Conservation (phyloP, 2,888 invertebrate genomes). For the Aproaerema taeniolella region DNA sequence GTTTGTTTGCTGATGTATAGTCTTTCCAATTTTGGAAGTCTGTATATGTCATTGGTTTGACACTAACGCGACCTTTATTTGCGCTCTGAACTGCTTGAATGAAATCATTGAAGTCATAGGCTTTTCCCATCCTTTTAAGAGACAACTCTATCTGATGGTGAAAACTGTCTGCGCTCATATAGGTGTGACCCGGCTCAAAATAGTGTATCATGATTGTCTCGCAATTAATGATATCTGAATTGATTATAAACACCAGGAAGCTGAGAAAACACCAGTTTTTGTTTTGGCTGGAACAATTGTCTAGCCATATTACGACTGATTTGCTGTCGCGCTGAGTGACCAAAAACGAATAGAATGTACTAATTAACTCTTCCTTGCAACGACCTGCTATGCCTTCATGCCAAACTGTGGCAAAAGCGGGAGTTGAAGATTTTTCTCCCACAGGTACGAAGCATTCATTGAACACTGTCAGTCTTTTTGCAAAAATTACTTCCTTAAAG, state of each 20-base stretch:
- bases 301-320: constrained; percentile 12
- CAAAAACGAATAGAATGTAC: constrained; percentile 15
- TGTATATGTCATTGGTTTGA: constrained; percentile 7
- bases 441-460: constrained; percentile 1
- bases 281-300: too few relatives aligned
- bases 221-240: constrained; percentile 13
- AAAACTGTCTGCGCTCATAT: constrained; percentile 13
- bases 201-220: constrained; percentile 8
- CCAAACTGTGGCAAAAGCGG: constrained; percentile 16
- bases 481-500: neutral
- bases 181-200: constrained; percentile 12
- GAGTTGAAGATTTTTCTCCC: neutral
- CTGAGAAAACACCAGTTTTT: too few relatives aligned
- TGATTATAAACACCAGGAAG: too few relatives aligned
- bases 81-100: neutral
- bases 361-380: constrained; percentile 15
- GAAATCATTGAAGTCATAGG: constrained; percentile 11
- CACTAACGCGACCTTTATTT: neutral
- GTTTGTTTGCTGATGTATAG: too few relatives aligned
- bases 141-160: too few relatives aligned
- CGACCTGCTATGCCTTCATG: constrained; percentile 17
- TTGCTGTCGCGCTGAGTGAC: constrained; percentile 11
- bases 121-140: constrained; percentile 5
- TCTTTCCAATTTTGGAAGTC: too few relatives aligned
- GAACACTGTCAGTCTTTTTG: too few relatives aligned